phyloP scores from a whole-genome alignment of 2,888 invertebrate species.

The Chydorus sphaericus region DNA sequence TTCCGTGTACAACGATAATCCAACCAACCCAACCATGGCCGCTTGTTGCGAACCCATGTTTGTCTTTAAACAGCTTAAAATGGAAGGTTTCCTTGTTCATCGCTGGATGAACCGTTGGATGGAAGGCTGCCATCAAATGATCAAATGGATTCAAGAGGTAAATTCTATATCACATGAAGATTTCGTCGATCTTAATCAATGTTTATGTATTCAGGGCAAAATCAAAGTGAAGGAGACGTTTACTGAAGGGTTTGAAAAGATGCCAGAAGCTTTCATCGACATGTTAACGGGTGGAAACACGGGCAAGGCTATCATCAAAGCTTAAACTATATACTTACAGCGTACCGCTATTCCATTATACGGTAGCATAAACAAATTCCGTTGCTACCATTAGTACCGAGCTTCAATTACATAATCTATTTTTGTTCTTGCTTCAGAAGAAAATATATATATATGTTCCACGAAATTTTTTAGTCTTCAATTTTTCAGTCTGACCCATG shows the following conservation, averaged over 20 bases:
- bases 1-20: slow-evolving; percentile 43
- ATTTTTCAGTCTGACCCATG: too few species aligned
- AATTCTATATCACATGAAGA: too few species aligned
- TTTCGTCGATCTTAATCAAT: too few species aligned
- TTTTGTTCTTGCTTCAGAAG: too few species aligned
- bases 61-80: slow-evolving; percentile 40
- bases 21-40: slow-evolving; percentile 25
- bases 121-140: slow-evolving; percentile 46
- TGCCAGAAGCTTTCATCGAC: slow-evolving; percentile 50
- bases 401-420: too few species aligned
- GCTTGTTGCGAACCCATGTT: slow-evolving; percentile 39
- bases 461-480: too few species aligned
- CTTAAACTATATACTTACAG: slow-evolving; percentile 29
- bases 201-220: slow-evolving; percentile 39
- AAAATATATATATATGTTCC: too few species aligned
- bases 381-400: too few species aligned
- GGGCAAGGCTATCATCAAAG: slow-evolving; percentile 54
- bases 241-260: slow-evolving; percentile 55
- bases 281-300: slow-evolving; percentile 47
- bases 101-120: slow-evolving; percentile 43
- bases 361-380: too few species aligned
- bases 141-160: slow-evolving; percentile 43
- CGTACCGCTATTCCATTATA: too few species aligned
- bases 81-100: slow-evolving; percentile 44
- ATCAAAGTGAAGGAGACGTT: slow-evolving; percentile 50